These are phyloP conservation scores for Crocodylus rhombifer DNA, from an alignment of 2,797 vertebrate species.

Conservation along the genomic window DNA sequence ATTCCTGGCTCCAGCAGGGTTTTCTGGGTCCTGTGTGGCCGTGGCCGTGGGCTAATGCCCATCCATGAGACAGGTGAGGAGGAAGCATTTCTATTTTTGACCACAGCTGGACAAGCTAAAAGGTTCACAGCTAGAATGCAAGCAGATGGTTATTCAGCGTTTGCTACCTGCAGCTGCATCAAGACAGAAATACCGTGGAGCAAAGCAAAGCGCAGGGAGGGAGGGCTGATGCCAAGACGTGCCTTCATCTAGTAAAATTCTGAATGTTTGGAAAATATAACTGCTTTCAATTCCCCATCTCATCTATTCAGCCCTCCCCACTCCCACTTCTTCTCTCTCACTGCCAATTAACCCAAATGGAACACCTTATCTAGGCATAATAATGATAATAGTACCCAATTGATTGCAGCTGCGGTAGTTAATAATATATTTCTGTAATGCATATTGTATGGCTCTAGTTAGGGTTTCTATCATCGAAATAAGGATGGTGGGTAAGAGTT, in stretches of 20 bases:
- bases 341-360: not conserved
- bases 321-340: not conserved
- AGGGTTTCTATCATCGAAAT: not conserved
- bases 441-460: not conserved
- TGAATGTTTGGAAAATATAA: not conserved
- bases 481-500: not conserved
- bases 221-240: not conserved
- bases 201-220: not conserved
- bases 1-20: not conserved
- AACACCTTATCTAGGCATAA: not conserved
- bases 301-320: not conserved
- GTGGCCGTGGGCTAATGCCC: not conserved
- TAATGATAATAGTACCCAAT: not conserved
- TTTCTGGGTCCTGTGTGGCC: not conserved
- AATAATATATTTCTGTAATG: slow-evolving; percentile 47
- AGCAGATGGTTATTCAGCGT: not conserved
- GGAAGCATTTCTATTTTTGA: not conserved
- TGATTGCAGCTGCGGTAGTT: slow-evolving; percentile 14
- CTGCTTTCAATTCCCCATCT: not conserved
- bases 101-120: not conserved
- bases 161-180: not conserved
- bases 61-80: not conserved
- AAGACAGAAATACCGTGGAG: not conserved
- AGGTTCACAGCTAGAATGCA: not conserved
- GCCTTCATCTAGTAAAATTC: not conserved